Evolutionary conservation across 2,113 vertebrate species (phyloP).

Genomic region (Empidonax traillii): DNA sequence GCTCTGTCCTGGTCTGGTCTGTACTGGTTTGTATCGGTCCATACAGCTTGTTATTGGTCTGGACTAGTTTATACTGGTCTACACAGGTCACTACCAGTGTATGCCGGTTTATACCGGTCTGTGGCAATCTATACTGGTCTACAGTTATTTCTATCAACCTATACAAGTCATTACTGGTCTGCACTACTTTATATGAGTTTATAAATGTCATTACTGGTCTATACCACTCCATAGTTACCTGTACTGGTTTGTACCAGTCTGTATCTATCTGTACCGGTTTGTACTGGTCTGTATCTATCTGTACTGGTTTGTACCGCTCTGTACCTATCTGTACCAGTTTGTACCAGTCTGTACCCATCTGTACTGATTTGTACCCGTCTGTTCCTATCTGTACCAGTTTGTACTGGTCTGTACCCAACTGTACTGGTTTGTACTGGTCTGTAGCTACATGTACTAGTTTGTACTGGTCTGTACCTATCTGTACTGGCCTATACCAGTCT

Average conservation of each 20-base stretch:
- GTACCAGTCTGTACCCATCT: fast-evolving
- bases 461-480: fast-evolving
- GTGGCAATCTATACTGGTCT: fast-evolving
- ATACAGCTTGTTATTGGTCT: background rate
- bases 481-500: fast-evolving
- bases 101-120: fast-evolving
- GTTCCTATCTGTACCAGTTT: fast-evolving
- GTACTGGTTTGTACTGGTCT: fast-evolving
- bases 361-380: background rate
- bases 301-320: fast-evolving
- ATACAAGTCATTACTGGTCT: background rate
- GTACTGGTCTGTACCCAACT: background rate
- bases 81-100: background rate
- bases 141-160: background rate
- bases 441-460: background rate
- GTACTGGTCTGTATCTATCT: fast-evolving
- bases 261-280: too few relatives aligned
- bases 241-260: too few relatives aligned
- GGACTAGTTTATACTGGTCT: background rate
- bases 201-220: too few relatives aligned
- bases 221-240: fast-evolving
- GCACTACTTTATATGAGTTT: too few relatives aligned
- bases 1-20: too few relatives aligned
- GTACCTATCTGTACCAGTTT: fast-evolving
- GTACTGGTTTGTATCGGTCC: fast-evolving